phyloP scores from a whole-genome alignment of 1,140 invertebrate genomes.

The Melitaea cinxia region DNA sequence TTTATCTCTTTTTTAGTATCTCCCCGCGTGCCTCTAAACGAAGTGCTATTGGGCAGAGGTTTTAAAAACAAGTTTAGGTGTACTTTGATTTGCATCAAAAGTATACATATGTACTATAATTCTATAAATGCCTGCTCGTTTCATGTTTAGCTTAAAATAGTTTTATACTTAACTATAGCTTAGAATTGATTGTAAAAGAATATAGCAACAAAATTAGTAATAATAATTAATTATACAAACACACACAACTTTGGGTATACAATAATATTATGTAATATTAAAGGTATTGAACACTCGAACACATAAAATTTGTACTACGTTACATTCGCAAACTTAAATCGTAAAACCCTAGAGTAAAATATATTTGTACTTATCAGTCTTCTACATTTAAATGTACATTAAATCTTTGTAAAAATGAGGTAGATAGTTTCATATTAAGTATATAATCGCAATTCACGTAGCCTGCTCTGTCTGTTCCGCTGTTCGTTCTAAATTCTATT shows the following conservation, averaged over 20 bases:
- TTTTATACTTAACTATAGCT: slow-evolving; percentile 39
- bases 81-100: not conserved
- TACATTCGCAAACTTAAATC: slow-evolving; percentile 38
- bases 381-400: slow-evolving; percentile 54
- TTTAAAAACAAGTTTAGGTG: not conserved
- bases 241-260: slow-evolving; percentile 79
- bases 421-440: slow-evolving; percentile 52
- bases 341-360: slow-evolving; percentile 45
- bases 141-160: slow-evolving; percentile 34
- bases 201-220: slow-evolving; percentile 76
- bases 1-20: not conserved
- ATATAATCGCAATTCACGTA: slow-evolving; percentile 1
- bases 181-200: slow-evolving; percentile 64
- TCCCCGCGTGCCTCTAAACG: not conserved
- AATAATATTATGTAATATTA: slow-evolving; percentile 54
- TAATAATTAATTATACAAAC: slow-evolving; percentile 71
- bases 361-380: slow-evolving; percentile 76
- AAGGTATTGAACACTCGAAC: slow-evolving; percentile 42
- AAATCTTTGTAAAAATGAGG: slow-evolving; percentile 60
- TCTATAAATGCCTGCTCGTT: not conserved
- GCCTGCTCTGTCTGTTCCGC: not conserved
- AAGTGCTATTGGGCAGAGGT: not conserved
- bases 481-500: slow-evolving; percentile 12
- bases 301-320: slow-evolving; percentile 51
- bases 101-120: not conserved